Base-by-base conservation (phyloP, 2,113 vertebrate genomes). In the Onychostruthus taczanowskii region DNA sequence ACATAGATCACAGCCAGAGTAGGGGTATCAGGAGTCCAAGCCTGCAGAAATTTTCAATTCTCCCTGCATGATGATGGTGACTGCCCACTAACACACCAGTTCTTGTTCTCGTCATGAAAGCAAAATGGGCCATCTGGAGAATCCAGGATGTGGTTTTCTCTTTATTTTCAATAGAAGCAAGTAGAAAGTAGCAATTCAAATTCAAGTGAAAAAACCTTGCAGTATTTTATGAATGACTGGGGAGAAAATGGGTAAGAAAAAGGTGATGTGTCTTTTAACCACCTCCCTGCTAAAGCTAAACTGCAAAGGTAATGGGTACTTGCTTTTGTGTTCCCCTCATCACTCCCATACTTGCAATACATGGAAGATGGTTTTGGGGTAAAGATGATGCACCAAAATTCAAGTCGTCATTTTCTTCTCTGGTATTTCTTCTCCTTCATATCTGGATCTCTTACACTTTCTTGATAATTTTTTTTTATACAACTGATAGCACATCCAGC, bases 61-160 rank as follows among this genome's bases (percentile, higher is more conserved):
- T 74, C 4, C 8, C 4, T 13, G 1, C 4, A 15, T 23, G 1
- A 1, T 63, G 49, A 41, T 55, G 1, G 2, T n/a, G 24, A 23
- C 35, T 74, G 16, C n/a, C 31, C 16, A 31, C 13, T 59, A 72
- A 43, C 14, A 49, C 16, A 19, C 3, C 4, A 3, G 1, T 33
- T 74, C 52, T 30, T 63, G 8, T 73, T 89, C 41, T 89, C 28
- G 52, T 68, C 30, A 15, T 68, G 61, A 84, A 89, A 55, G 16
- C 15, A 87, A 92, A 88, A 19, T 9, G 14, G 26, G 20, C 9
- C 23, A n/a, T 62, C 33, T 3, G 5, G 14, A 35, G 21, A 26
- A 55, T 56, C n/a, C 15, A 22, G 8, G 1, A 24, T 74, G 10
- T 39, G 21, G 3, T 46, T 83, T 87, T 91, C 17, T 41, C n/a